Evolutionary conservation across 2,888 invertebrate species (phyloP).

Genomic region (Dendrolimus houi): DNA sequence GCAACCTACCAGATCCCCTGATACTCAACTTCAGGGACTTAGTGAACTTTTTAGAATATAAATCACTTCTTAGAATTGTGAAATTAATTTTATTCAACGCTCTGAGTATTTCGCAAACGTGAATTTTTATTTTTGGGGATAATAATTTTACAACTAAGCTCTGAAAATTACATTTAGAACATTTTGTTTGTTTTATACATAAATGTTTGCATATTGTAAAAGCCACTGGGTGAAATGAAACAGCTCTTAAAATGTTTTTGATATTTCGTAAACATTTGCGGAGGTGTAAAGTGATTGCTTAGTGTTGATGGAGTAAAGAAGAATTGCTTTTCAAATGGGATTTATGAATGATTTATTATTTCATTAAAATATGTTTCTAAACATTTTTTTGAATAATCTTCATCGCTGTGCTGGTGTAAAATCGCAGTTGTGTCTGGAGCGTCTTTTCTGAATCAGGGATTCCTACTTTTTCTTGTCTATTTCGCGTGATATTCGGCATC

Average conservation of each 20-base stretch:
- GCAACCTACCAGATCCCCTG: slow-evolving; percentile 7
- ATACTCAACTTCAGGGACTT: slow-evolving; percentile 3
- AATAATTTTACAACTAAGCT: too few relatives aligned
- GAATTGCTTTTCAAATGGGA: not conserved
- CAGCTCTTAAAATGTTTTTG: slow-evolving; percentile 16
- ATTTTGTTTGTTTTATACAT: not conserved
- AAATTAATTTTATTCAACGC: not conserved
- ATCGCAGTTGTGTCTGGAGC: too few relatives aligned
- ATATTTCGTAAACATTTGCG: slow-evolving; percentile 4
- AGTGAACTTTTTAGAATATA: slow-evolving; percentile 8
- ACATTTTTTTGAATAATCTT: too few relatives aligned
- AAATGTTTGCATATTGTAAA: not conserved
- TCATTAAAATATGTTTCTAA: too few relatives aligned
- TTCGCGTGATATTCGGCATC: too few relatives aligned
- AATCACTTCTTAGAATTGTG: not conserved
- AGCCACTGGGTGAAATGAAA: slow-evolving; percentile 2
- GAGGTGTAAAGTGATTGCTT: not conserved
- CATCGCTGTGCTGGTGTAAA: too few relatives aligned
- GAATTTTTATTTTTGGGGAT: too few relatives aligned
- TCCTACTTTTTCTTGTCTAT: too few relatives aligned
- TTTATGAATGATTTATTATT: too few relatives aligned
- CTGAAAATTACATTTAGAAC: too few relatives aligned
- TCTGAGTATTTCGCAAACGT: too few relatives aligned
- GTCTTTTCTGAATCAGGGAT: too few relatives aligned
- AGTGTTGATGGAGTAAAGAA: not conserved